phyloP scores from a whole-genome alignment of 2,113 vertebrate genomes.

The Upupa epops region DNA sequence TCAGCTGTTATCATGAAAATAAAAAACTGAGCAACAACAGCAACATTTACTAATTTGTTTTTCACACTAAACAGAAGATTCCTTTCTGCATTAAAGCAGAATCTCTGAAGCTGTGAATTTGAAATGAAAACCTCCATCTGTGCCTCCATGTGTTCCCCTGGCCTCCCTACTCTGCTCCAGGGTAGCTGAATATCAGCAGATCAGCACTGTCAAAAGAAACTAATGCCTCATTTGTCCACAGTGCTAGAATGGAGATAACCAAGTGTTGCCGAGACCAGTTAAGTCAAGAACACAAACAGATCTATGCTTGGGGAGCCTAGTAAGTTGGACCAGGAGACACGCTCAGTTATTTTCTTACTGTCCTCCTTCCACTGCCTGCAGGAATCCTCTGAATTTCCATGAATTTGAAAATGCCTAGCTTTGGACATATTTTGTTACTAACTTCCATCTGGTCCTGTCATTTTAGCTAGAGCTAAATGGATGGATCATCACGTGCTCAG shows the following conservation, averaged over 20 bases:
- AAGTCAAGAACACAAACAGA: not conserved
- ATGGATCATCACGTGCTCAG: slow-evolving; percentile 19
- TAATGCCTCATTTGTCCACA: not conserved
- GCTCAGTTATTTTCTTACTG: not conserved
- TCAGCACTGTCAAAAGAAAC: slow-evolving; percentile 13
- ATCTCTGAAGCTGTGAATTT: slow-evolving; percentile 61
- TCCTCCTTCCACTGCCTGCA: not conserved
- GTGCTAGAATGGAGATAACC: not conserved
- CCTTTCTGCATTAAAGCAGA: slow-evolving; percentile 18
- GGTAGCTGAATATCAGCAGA: slow-evolving; percentile 49
- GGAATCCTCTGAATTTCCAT: slow-evolving; percentile 1
- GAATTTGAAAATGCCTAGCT: slow-evolving; percentile 20
- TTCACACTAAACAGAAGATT: slow-evolving; percentile 66
- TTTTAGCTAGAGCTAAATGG: slow-evolving; percentile 44
- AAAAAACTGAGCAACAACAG: slow-evolving; percentile 54
- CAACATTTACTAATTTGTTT: slow-evolving; percentile 56
- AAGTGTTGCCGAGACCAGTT: not conserved
- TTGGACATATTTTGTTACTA: slow-evolving; percentile 10
- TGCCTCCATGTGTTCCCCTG: slow-evolving; percentile 55
- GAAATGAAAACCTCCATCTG: slow-evolving; percentile 62
- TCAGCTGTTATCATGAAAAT: not conserved
- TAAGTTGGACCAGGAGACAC: not conserved
- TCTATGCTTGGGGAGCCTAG: not conserved
- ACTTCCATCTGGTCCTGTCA: slow-evolving; percentile 52
- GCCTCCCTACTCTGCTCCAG: slow-evolving; percentile 20